These are phyloP conservation scores for Poecilus cupreus DNA, from an alignment of 2,888 invertebrate genomes.

Conservation along the genomic window DNA sequence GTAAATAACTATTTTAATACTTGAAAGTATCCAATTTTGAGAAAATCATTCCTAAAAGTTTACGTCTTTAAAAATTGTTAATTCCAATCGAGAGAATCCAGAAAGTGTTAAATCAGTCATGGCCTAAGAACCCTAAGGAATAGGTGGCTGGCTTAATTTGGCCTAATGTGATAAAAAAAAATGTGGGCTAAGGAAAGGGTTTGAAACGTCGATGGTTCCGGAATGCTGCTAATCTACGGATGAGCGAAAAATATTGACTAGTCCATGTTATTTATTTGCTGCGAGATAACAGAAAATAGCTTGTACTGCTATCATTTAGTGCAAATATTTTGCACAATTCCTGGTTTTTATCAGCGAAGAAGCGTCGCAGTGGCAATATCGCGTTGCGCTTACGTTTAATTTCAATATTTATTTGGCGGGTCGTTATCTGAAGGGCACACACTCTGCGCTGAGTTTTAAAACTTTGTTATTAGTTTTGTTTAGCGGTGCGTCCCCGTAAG, in stretches of 20 bases:
- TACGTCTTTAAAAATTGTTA: too few relatives aligned
- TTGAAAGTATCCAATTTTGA: too few relatives aligned
- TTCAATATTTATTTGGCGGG: constrained; percentile 53
- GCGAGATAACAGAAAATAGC: background rate
- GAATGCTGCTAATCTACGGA: too few relatives aligned
- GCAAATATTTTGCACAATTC: constrained; percentile 1
- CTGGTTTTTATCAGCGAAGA: background rate
- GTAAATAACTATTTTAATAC: too few relatives aligned
- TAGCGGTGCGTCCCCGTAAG: constrained; percentile 48
- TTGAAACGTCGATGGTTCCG: too few relatives aligned
- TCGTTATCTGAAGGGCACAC: constrained; percentile 54
- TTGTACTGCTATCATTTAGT: background rate
- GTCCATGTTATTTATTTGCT: background rate
- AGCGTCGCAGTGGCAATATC: background rate
- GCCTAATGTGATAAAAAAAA: too few relatives aligned
- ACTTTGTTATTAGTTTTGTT: constrained; percentile 62
- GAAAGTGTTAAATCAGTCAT: too few relatives aligned
- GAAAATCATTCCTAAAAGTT: too few relatives aligned
- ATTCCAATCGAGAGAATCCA: too few relatives aligned
- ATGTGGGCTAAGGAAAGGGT: too few relatives aligned
- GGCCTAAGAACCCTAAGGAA: too few relatives aligned
- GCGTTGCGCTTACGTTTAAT: constrained; percentile 28
- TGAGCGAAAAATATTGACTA: background rate
- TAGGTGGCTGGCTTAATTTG: too few relatives aligned
- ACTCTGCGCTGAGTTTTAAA: constrained; percentile 54